A percentile compares a stretch with the other conserved stretches of the same genome.
These are phyloP conservation scores for Paratrypauchen microcephalus DNA, from an alignment of 2,797 vertebrate genomes.

Conservation along the genomic window DNA sequence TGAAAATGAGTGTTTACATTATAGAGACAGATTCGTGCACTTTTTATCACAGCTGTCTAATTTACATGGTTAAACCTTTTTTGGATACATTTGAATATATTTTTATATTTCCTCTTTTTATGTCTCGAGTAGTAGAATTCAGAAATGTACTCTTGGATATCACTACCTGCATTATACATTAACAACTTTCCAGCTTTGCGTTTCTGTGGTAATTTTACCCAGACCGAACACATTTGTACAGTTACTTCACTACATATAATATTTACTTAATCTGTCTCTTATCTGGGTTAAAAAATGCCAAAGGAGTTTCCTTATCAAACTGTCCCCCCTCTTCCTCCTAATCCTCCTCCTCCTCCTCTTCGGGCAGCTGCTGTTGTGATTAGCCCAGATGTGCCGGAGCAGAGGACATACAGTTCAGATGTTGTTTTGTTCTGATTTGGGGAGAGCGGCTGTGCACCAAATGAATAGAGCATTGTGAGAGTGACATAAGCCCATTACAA, in stretches of 20 bases:
- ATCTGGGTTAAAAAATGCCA: conserved; percentile 41
- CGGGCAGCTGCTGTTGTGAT: conserved; percentile 66
- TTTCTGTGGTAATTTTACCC: neutral
- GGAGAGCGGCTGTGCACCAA: conserved; percentile 26
- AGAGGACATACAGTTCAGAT: conserved; percentile 71
- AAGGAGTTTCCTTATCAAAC: conserved; percentile 44
- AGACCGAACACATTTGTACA: neutral
- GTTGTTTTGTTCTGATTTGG: conserved; percentile 52
- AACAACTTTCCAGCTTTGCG: neutral
- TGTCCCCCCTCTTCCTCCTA: conserved; percentile 54
- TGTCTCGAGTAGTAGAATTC: no score
- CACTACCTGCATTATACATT: no score
- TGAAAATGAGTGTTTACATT: no score
- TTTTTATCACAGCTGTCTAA: no score
- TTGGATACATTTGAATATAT: no score
- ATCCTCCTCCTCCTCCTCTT: conserved; percentile 52
- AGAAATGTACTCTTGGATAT: no score
- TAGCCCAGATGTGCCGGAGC: conserved; percentile 67
- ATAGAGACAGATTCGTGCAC: no score
- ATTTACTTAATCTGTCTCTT: conserved; percentile 24
- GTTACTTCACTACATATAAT: neutral
- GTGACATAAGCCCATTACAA: conserved; percentile 46
- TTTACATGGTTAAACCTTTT: no score
- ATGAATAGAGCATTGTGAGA: conserved; percentile 60
- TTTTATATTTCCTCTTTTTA: no score